Evolutionary conservation across 2,888 invertebrate species (phyloP).

Genomic region (Tricholauxania praeusta): DNA sequence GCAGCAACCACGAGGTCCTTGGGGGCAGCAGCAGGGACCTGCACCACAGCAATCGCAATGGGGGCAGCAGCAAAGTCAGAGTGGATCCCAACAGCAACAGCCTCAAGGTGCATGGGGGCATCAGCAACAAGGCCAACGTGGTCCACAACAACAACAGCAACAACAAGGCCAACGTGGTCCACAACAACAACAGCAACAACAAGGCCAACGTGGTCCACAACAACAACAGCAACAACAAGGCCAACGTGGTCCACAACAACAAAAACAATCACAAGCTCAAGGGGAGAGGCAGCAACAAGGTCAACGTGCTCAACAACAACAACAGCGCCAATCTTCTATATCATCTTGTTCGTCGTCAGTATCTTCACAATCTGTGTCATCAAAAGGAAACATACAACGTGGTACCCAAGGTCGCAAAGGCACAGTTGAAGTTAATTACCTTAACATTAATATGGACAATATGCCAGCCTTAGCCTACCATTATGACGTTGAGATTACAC

Average conservation of each 20-base stretch:
- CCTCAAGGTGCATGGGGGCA: constrained; percentile 17
- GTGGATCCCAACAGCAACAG: constrained; percentile 22
- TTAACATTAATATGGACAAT: constrained; percentile 70
- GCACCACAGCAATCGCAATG: not conserved
- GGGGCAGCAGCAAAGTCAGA: constrained; percentile 31
- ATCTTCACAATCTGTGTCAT: constrained; percentile 26
- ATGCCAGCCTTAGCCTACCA: constrained; percentile 73
- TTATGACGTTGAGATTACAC: constrained; percentile 83
- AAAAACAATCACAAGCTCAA: not conserved
- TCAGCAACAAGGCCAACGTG: constrained; percentile 16
- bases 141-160: constrained; percentile 29
- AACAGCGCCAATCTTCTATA: constrained; percentile 19
- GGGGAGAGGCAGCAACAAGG: constrained; percentile 32
- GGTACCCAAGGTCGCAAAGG: constrained; percentile 67
- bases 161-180: constrained; percentile 30
- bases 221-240: constrained; percentile 17
- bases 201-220: not conserved
- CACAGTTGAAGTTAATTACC: constrained; percentile 74
- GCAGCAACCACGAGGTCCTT: not conserved
- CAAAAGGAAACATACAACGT: constrained; percentile 50
- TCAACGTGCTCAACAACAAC: not conserved
- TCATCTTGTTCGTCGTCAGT: constrained; percentile 4
- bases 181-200: constrained; percentile 15
- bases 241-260: not conserved
- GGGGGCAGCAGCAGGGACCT: constrained; percentile 16